Evolutionary conservation across 2,113 vertebrate species (phyloP), one percentile per base, ranked within the genome.

Genomic region (Tachysurus fulvidraco): DNA sequence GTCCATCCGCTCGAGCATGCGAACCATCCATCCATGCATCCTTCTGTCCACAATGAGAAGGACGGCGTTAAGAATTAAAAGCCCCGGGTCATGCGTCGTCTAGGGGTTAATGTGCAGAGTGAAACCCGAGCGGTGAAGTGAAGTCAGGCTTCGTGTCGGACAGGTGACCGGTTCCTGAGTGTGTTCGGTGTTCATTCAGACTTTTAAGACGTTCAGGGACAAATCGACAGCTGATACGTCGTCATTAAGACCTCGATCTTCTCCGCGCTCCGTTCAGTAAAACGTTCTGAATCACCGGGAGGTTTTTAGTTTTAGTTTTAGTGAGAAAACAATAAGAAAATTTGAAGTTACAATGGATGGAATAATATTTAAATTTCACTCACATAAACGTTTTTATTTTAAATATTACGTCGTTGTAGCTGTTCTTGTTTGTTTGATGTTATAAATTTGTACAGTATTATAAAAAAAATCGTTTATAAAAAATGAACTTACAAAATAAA

Each of bases 41-140:
- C 69, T 86, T 86, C 77, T 84, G 78, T 44, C 73, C 57, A 71
- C 50, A 46, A 52, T 52, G 73, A 77, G 77, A 65, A 80, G 74
- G 54, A 4, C 67, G 23, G 28, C 28, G 74, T 85, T 54, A n/a
- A 67, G 62, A 83, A 83, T 83, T 83, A 50, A 83, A 83, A 67
- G 81, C 81, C 81, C 7, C 1, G 4, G 52, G 81, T 25, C 30
- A 25, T 25, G 11, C 13, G 25, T 52, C 16, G 13, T 78, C 50
- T 30, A 13, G n/a, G 50, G 74, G 74, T 78, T 30, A 78, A 78
- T 4, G 17, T 54, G 25, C 74, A 78, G 54, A 78, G 74, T 25
- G 46, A 77, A 77, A 77, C 46, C 8, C 46, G 16, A 77, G 23
- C 74, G 6, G n/a, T 77, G 5, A 54, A 54, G 46, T 54, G 5